phyloP scores from a whole-genome alignment of 2,113 vertebrate species.

The Pelodiscus sinensis region DNA sequence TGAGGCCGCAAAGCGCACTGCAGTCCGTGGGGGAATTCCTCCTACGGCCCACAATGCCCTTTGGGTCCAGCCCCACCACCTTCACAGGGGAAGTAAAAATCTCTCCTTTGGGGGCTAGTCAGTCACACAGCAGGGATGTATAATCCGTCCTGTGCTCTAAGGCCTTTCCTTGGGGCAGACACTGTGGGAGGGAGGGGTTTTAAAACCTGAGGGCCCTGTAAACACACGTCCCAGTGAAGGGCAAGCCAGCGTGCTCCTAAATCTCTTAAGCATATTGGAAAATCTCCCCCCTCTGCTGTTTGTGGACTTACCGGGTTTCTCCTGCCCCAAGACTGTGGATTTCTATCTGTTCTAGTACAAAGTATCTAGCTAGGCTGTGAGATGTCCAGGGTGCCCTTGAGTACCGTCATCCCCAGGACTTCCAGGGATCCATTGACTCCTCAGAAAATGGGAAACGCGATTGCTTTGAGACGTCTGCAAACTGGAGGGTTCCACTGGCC shows the following conservation, averaged over 20 bases:
- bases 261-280: background rate
- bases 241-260: background rate
- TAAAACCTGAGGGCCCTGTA: background rate
- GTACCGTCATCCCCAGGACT: background rate
- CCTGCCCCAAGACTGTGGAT: background rate
- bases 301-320: background rate
- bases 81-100: background rate
- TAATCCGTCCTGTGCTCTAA: background rate
- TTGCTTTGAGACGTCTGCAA: too few species aligned
- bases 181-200: background rate
- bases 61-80: background rate
- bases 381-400: background rate
- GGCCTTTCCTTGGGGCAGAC: background rate
- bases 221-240: background rate
- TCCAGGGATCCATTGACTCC: background rate
- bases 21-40: background rate
- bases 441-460: background rate
- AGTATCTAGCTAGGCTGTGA: background rate
- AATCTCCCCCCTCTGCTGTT: background rate
- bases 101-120: background rate
- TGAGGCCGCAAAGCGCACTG: background rate
- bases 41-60: background rate
- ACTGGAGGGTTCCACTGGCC: background rate
- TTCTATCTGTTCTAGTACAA: background rate
- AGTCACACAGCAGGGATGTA: background rate